phyloP scores from a whole-genome alignment of 2,797 vertebrate species.

The Meda fulgida region DNA sequence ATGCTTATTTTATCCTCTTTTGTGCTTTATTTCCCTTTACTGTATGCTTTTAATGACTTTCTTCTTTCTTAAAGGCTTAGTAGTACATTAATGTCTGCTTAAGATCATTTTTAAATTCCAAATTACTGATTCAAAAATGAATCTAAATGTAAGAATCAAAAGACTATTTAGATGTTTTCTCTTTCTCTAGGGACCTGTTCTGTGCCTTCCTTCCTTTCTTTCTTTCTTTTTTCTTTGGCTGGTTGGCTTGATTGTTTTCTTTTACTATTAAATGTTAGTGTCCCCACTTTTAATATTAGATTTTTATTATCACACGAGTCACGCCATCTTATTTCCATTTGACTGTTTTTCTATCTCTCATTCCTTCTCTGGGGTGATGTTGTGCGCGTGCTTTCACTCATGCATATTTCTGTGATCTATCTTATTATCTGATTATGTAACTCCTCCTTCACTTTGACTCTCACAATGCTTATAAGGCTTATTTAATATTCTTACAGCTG shows the following conservation, averaged over 20 bases:
- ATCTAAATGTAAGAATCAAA: neutral
- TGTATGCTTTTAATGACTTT: neutral
- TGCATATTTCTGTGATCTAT: neutral
- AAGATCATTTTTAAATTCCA: neutral
- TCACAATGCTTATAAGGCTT: neutral
- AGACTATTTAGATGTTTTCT: neutral
- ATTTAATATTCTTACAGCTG: neutral
- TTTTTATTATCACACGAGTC: neutral
- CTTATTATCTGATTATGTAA: neutral
- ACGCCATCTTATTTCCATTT: neutral
- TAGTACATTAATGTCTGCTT: neutral
- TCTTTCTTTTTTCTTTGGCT: constrained; percentile 26
- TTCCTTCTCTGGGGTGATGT: neutral
- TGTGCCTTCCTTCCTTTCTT: too few species aligned
- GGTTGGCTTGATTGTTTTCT: neutral
- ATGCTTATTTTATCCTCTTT: neutral
- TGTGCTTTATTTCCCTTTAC: constrained; percentile 6
- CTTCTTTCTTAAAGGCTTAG: neutral
- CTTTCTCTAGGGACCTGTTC: neutral
- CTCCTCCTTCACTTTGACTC: neutral
- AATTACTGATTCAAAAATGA: neutral
- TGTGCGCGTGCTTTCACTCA: neutral
- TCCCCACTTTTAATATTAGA: too few species aligned
- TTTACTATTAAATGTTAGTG: neutral
- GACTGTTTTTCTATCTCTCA: neutral